phyloP scores from a whole-genome alignment of 2,797 vertebrate genomes.

The Hephaestus fuliginosus region DNA sequence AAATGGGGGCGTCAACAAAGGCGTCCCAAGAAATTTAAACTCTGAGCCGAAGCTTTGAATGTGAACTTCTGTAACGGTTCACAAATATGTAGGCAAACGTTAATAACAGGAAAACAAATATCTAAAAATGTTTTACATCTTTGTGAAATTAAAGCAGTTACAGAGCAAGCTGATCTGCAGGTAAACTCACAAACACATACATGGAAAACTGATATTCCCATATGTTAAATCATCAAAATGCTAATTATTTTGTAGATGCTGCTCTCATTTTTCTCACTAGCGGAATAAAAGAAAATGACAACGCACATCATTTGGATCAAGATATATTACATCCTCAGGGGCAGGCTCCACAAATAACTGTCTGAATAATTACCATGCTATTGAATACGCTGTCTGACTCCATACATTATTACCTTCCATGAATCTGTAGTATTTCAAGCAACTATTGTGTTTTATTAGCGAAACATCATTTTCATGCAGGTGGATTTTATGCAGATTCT shows the following conservation, averaged over 20 bases:
- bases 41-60: constrained; percentile 35
- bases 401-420: not conserved
- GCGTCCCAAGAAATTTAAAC: constrained; percentile 58
- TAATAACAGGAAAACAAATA: constrained; percentile 60
- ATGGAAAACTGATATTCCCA: not conserved
- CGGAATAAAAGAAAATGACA: constrained; percentile 22
- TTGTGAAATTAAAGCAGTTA: constrained; percentile 31
- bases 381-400: not conserved
- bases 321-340: not conserved
- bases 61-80: constrained; percentile 38
- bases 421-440: not conserved
- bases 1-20: constrained; percentile 51
- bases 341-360: not conserved
- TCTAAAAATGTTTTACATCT: constrained; percentile 26
- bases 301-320: constrained; percentile 4
- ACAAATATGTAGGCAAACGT: constrained; percentile 55
- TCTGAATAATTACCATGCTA: constrained; percentile 4
- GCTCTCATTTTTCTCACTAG: constrained; percentile 25
- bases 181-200: constrained; percentile 6
- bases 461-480: not conserved
- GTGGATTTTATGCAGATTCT: not conserved
- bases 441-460: not conserved
- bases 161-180: constrained; percentile 19
- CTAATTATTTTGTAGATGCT: constrained; percentile 17
- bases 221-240: constrained; percentile 9